phyloP scores from a whole-genome alignment of 2,888 invertebrate genomes.

The Phalera bucephala region DNA sequence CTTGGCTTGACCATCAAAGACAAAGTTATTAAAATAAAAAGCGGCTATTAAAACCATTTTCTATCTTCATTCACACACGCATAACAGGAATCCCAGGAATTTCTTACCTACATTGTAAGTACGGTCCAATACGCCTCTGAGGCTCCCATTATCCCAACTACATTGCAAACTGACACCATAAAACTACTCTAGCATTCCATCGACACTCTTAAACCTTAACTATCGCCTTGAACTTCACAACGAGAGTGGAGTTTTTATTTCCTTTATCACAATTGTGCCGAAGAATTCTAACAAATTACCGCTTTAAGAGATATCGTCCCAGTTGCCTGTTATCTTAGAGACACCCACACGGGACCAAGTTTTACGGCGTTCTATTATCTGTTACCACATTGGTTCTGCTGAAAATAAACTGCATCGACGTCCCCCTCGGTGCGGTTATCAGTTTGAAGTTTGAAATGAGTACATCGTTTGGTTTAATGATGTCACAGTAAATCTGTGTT shows the following conservation, averaged over 20 bases:
- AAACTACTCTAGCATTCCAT: slow-evolving; percentile 14
- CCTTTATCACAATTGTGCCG: slow-evolving; percentile 53
- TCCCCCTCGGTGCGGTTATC: slow-evolving; percentile 42
- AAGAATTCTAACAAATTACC: slow-evolving; percentile 70
- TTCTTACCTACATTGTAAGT: slow-evolving; percentile 3
- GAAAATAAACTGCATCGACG: slow-evolving; percentile 65
- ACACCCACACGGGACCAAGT: slow-evolving; percentile 65
- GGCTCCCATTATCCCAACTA: slow-evolving; percentile 14
- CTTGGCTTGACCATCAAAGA: too few species aligned
- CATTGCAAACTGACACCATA: slow-evolving; percentile 16
- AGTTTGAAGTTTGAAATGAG: slow-evolving; percentile 41
- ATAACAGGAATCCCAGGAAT: slow-evolving; percentile 10
- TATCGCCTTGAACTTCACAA: slow-evolving; percentile 40
- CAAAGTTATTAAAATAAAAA: too few species aligned
- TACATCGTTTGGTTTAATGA: slow-evolving; percentile 25
- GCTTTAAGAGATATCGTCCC: slow-evolving; percentile 62
- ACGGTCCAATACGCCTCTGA: slow-evolving; percentile 2
- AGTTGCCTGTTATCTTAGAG: slow-evolving; percentile 56
- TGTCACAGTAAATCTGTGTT: too few species aligned
- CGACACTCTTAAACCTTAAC: slow-evolving; percentile 13
- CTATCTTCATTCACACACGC: background rate
- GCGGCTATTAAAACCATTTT: too few species aligned
- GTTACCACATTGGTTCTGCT: slow-evolving; percentile 60
- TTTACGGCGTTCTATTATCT: slow-evolving; percentile 71
- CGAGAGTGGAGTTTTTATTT: slow-evolving; percentile 37